Evolutionary conservation across 2,113 vertebrate genomes (phyloP).

Genomic region (Arizona elegans): DNA sequence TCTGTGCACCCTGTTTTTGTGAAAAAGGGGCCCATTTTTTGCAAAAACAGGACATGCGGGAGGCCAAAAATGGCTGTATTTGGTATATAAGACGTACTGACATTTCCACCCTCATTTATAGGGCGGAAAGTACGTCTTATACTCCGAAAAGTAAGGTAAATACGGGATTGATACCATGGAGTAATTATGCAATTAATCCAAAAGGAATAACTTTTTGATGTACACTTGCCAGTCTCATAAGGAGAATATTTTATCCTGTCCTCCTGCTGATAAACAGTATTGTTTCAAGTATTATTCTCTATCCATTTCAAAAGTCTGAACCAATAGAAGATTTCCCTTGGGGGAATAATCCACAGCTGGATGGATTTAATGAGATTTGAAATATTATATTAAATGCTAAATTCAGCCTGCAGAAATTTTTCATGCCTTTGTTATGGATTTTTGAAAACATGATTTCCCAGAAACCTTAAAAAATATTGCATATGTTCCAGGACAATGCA

Average conservation of each 20-base stretch:
- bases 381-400: neutral
- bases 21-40: no score
- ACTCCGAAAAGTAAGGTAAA: neutral
- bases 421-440: neutral
- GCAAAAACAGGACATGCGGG: no score
- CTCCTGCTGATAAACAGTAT: neutral
- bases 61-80: no score
- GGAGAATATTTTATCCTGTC: fast-evolving
- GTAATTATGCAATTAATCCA: neutral
- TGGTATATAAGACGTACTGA: no score
- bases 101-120: no score
- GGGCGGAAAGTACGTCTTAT: no score
- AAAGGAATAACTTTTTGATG: fast-evolving
- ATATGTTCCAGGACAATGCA: neutral
- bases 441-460: fast-evolving
- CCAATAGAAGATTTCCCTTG: conserved; percentile 27
- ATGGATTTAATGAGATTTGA: conserved; percentile 27
- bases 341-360: neutral
- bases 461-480: neutral
- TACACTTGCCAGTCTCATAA: fast-evolving
- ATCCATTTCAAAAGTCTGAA: conserved; percentile 49
- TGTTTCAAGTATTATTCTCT: conserved; percentile 29
- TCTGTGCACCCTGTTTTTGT: no score
- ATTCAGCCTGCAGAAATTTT: neutral
- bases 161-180: neutral